Percentiles rank a stretch among this genome's conserved stretches.
Evolutionary conservation across 53 echinoderm and acorn worm genomes (phyloP).

Genomic region (Zoroaster sp.): DNA sequence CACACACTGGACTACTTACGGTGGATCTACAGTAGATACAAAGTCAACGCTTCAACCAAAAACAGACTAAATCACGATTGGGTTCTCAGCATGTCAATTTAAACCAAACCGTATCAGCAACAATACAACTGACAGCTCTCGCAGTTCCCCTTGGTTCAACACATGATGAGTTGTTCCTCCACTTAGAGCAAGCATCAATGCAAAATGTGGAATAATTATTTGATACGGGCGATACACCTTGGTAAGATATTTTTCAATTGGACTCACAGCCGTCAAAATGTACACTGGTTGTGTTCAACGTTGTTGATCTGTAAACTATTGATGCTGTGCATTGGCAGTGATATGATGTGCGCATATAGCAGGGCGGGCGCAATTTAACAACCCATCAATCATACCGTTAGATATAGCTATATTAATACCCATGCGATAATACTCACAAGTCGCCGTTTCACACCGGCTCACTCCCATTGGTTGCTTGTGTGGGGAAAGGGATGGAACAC

Average conservation of each 20-base stretch:
- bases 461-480: slow-evolving; percentile 10
- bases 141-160: neutral
- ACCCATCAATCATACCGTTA: slow-evolving; percentile 21
- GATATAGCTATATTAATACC: slow-evolving; percentile 36
- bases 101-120: too few species aligned
- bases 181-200: neutral
- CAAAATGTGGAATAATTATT: neutral
- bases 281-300: slow-evolving; percentile 20
- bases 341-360: neutral
- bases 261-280: neutral
- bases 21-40: neutral
- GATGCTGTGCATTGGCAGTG: neutral
- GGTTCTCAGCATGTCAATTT: neutral
- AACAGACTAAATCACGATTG: neutral
- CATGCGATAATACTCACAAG: neutral
- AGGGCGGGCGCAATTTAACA: slow-evolving; percentile 49
- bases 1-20: neutral
- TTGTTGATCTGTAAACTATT: slow-evolving; percentile 36
- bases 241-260: neutral
- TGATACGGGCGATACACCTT: neutral
- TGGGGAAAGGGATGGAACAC: slow-evolving; percentile 5
- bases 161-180: neutral
- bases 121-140: neutral
- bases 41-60: neutral
- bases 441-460: neutral